Percentiles rank a stretch among this genome's conserved stretches.
These are phyloP conservation scores for Eretmochelys imbricata DNA, from an alignment of 2,113 vertebrate species.

Conservation along the genomic window DNA sequence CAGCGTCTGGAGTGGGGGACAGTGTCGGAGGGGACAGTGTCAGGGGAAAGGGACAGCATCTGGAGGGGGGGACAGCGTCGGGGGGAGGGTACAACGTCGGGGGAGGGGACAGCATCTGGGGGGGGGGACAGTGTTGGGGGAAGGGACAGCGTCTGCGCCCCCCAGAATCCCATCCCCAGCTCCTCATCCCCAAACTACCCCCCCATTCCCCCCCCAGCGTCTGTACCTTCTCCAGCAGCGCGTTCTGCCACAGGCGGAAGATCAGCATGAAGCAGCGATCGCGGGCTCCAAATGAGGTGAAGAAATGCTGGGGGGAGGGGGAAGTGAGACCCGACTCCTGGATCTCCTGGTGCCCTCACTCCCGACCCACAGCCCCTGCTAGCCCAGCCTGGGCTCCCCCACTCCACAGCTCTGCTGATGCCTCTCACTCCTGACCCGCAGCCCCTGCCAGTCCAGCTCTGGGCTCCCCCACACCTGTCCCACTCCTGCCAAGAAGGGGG, in stretches of 20 bases:
- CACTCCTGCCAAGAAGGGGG: not conserved
- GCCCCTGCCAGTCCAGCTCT: not conserved
- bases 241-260: slow-evolving; percentile 93
- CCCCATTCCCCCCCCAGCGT: fast-evolving
- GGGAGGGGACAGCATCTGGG: slow-evolving; percentile 86
- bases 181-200: not conserved
- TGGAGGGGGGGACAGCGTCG: slow-evolving; percentile 18
- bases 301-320: slow-evolving; percentile 83
- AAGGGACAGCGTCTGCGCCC: not conserved
- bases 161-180: not conserved
- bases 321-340: no score
- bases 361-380: no score
- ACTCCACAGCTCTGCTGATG: no score
- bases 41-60: slow-evolving; percentile 82
- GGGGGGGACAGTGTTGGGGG: not conserved
- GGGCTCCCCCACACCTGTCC: not conserved
- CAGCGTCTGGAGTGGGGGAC: slow-evolving; percentile 77
- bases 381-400: not conserved
- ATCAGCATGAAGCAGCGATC: slow-evolving; percentile 93
- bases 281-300: slow-evolving; percentile 92
- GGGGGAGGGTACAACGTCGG: not conserved
- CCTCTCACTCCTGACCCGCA: not conserved
- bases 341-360: not conserved
- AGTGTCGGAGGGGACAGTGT: no score
- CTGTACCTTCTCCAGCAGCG: slow-evolving; percentile 89